Base-by-base conservation (phyloP, 2,888 invertebrate genomes). In the Nephrocerus scutellatus region DNA sequence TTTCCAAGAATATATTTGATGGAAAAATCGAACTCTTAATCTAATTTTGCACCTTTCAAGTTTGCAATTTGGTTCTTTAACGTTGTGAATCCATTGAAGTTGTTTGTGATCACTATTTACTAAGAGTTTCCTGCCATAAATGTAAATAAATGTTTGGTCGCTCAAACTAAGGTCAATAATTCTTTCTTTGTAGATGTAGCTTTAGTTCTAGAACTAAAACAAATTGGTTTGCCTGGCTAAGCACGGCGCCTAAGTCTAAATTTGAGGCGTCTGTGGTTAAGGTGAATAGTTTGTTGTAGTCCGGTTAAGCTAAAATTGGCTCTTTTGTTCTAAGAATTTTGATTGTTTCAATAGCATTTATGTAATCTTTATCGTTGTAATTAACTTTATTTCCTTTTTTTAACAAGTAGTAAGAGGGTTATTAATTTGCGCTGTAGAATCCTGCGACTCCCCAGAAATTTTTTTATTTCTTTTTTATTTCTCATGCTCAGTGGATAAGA, bases 401-500 rank as follows among this genome's bases (percentile, higher is more conserved):
- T 22, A 47, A 13, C n/a, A n/a, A n/a, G n/a, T n/a, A n/a, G n/a
- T n/a, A n/a, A n/a, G n/a, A n/a, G n/a, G n/a, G n/a, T n/a, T n/a
- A n/a, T n/a, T n/a, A n/a, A n/a, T n/a, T n/a, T n/a, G n/a, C 38
- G 8, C 47, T 25, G 30, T 52, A 55, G 34, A 53, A 54, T 12
- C 54, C 47, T 5, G 44, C 15, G 15, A 51, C 25, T 30, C 52
- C n/a, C 48, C 26, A 56, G 30, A 35, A 55, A 57, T 13, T 31
- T 29, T 44, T 52, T 52, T 16, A 56, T 51, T 42, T 55, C 31
- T 41, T 53, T 56, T 38, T 35, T 35, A 6, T 48, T 54, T 41
- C 47, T 49, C 12, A 48, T 51, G 16, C 51, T 25, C 8, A 47
- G 45, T 20, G 42, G 53, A 9, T 55, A n/a, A n/a, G n/a, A n/a